Evolutionary conservation across 2,888 invertebrate genomes (phyloP).

Genomic region (Eugnorisma glareosa): DNA sequence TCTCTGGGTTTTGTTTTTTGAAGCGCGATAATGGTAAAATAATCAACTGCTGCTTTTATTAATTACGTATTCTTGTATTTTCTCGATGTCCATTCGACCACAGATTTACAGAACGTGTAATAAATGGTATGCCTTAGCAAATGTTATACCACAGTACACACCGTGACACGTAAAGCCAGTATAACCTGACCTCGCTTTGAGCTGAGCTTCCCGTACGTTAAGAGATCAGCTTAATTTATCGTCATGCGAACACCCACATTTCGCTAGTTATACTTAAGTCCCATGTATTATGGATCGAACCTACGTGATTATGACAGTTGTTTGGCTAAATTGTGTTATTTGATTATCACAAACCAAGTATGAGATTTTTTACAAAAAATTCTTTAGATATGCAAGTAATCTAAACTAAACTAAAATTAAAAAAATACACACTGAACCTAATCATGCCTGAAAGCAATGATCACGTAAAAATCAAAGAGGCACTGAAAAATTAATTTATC

Average conservation of each 20-base stretch:
- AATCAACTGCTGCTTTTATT: conserved; percentile 75
- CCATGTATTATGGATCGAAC: neutral
- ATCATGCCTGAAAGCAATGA: conserved; percentile 47
- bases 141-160: no score
- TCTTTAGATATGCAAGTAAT: conserved; percentile 44
- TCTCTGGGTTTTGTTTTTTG: conserved; percentile 16
- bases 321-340: neutral
- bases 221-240: no score
- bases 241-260: no score
- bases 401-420: conserved; percentile 21
- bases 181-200: no score
- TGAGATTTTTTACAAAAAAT: neutral
- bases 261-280: neutral
- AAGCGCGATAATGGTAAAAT: conserved; percentile 73
- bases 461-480: conserved; percentile 68
- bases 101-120: no score
- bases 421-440: conserved; percentile 48
- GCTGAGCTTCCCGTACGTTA: no score
- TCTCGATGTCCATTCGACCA: conserved; percentile 70
- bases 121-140: no score
- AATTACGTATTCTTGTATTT: conserved; percentile 70
- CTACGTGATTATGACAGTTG: neutral
- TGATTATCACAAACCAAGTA: neutral
- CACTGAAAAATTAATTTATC: conserved; percentile 76
- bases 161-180: no score